These are phyloP conservation scores for Poicephalus meyeri DNA, from an alignment of 2,113 vertebrate genomes.

Conservation along the genomic window DNA sequence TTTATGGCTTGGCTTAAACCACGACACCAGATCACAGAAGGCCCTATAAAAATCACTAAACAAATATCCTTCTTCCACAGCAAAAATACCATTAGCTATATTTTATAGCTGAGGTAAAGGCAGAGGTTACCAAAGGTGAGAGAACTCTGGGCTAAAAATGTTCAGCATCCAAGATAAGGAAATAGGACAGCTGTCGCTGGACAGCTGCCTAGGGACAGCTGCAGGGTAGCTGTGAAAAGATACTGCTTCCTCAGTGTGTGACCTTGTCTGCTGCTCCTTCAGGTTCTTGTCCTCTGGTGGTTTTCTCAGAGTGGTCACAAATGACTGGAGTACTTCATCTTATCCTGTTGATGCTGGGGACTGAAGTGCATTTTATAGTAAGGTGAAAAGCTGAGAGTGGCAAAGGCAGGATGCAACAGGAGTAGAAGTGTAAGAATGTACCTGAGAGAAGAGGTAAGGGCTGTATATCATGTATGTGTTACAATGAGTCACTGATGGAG, in stretches of 20 bases:
- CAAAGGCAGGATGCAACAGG: not conserved
- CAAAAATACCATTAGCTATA: not conserved
- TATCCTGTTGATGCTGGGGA: not conserved
- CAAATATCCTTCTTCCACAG: not conserved
- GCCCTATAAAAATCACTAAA: not conserved
- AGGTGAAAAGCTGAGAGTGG: not conserved
- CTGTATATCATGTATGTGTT: not conserved
- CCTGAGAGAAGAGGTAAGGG: not conserved
- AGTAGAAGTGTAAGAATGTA: not conserved
- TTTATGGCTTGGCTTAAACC: too few relatives aligned
- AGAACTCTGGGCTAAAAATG: not conserved
- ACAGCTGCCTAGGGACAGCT: conserved; percentile 17
- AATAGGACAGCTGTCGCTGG: not conserved
- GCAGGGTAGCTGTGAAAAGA: not conserved
- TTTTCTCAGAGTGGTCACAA: not conserved
- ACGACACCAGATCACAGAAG: not conserved
- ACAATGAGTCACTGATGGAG: not conserved
- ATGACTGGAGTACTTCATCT: not conserved
- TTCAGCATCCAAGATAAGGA: not conserved
- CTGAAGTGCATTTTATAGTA: not conserved
- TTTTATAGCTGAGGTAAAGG: not conserved
- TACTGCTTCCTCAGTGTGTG: not conserved
- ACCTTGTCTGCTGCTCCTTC: not conserved
- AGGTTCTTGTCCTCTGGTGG: not conserved
- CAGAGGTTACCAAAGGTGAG: not conserved